phyloP scores from a whole-genome alignment of 2,888 invertebrate genomes.

The Rhorus exstirpatorius region DNA sequence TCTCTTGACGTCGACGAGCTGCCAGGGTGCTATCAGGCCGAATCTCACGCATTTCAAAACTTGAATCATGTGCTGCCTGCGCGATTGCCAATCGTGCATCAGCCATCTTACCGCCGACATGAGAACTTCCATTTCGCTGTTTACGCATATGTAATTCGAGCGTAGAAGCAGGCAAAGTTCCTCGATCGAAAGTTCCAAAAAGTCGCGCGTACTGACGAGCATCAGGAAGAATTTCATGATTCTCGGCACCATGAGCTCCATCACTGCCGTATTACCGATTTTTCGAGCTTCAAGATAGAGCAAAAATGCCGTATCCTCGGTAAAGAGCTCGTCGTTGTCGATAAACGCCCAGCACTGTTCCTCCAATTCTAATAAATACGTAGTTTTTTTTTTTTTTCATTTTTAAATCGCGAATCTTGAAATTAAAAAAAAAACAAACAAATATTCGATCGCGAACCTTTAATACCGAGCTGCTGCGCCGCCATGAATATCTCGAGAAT shows the following conservation, averaged over 20 bases:
- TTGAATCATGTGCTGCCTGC: constrained; percentile 88
- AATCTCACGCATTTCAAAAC: constrained; percentile 92
- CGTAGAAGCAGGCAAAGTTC: constrained; percentile 90
- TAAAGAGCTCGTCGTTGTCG: constrained; percentile 90
- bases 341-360: constrained; percentile 93
- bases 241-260: constrained; percentile 91
- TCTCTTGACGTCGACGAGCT: constrained; percentile 92
- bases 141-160: constrained; percentile 92
- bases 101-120: constrained; percentile 94
- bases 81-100: constrained; percentile 90
- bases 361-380: constrained; percentile 88
- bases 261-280: constrained; percentile 88
- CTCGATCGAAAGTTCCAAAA: constrained; percentile 89
- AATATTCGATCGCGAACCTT: constrained; percentile 87
- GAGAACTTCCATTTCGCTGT: constrained; percentile 92
- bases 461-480: constrained; percentile 90
- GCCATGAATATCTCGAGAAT: constrained; percentile 91
- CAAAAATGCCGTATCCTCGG: constrained; percentile 92
- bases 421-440: constrained; percentile 5
- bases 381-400: constrained; percentile 21
- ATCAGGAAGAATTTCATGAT: constrained; percentile 92
- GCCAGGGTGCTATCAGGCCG: constrained; percentile 93
- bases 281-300: constrained; percentile 89
- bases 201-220: constrained; percentile 92
- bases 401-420: not conserved